These are phyloP conservation scores for Brachyalestes nurse DNA, from an alignment of 2,797 vertebrate species.

Conservation along the genomic window DNA sequence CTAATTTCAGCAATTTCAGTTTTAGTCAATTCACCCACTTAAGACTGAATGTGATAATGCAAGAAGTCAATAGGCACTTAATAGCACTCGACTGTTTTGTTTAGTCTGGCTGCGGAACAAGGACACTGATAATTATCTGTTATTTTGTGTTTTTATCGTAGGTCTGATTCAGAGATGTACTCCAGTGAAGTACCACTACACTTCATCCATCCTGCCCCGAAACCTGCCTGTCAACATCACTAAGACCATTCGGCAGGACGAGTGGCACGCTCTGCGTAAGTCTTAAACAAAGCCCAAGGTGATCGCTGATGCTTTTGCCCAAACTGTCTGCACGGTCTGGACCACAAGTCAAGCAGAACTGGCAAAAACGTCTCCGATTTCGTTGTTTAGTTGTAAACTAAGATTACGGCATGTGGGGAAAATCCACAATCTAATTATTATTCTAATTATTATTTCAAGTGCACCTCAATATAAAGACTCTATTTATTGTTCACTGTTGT, in stretches of 20 bases:
- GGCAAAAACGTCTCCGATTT: not conserved
- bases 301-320: not conserved
- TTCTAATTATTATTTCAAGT: too few species aligned
- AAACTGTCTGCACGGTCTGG: not conserved
- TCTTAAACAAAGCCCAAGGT: constrained; percentile 54
- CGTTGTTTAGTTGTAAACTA: not conserved
- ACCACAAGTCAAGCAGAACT: not conserved
- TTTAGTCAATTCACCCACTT: not conserved
- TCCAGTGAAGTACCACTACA: constrained; percentile 93
- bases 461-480: too few species aligned
- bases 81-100: not conserved
- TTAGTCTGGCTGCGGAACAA: too few species aligned
- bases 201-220: constrained; percentile 89
- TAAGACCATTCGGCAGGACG: constrained; percentile 93
- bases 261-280: constrained; percentile 95
- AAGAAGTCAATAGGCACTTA: too few species aligned
- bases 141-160: constrained; percentile 52
- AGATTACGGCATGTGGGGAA: not conserved
- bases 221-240: constrained; percentile 91
- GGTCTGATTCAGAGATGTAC: constrained; percentile 90
- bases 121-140: not conserved
- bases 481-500: not conserved
- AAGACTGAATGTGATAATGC: too few species aligned
- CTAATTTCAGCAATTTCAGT: not conserved
- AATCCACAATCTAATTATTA: too few species aligned